phyloP scores from a whole-genome alignment of 2,113 vertebrate genomes.

The Siphamia tubifer region DNA sequence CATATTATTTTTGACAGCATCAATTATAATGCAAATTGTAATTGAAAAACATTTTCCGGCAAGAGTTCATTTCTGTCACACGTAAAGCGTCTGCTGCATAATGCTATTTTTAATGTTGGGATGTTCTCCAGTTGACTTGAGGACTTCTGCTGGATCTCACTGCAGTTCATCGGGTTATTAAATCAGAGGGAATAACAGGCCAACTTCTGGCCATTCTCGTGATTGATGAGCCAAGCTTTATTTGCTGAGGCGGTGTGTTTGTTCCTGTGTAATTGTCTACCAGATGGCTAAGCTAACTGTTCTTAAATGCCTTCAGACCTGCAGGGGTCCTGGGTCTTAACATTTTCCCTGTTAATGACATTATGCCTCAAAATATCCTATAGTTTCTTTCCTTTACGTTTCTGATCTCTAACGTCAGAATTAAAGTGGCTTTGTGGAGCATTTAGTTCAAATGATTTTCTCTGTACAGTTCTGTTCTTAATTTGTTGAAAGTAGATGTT shows the following conservation, averaged over 20 bases:
- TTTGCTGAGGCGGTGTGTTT: conserved; percentile 86
- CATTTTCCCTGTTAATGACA: conserved; percentile 70
- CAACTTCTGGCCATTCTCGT: conserved; percentile 78
- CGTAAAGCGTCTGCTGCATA: background rate
- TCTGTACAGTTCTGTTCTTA: conserved; percentile 44
- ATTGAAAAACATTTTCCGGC: background rate
- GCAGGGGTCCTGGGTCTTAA: conserved; percentile 73
- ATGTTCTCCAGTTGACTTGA: conserved; percentile 29
- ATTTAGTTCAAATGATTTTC: conserved; percentile 53
- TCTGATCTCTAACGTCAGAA: conserved; percentile 47
- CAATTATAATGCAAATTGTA: background rate
- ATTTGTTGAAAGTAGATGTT: conserved; percentile 60
- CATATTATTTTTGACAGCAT: too few relatives aligned
- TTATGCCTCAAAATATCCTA: conserved; percentile 64
- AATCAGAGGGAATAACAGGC: conserved; percentile 78
- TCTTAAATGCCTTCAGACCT: conserved; percentile 82
- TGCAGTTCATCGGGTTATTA: conserved; percentile 79
- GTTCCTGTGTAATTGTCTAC: conserved; percentile 84
- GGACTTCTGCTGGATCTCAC: conserved; percentile 44
- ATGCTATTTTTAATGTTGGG: background rate
- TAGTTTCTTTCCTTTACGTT: conserved; percentile 18
- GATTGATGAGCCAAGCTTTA: conserved; percentile 85
- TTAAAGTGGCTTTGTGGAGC: conserved; percentile 42
- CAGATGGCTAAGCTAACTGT: conserved; percentile 86
- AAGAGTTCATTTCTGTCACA: background rate